phyloP scores from a whole-genome alignment of 2,113 vertebrate genomes.

The Copsychus sechellarum region DNA sequence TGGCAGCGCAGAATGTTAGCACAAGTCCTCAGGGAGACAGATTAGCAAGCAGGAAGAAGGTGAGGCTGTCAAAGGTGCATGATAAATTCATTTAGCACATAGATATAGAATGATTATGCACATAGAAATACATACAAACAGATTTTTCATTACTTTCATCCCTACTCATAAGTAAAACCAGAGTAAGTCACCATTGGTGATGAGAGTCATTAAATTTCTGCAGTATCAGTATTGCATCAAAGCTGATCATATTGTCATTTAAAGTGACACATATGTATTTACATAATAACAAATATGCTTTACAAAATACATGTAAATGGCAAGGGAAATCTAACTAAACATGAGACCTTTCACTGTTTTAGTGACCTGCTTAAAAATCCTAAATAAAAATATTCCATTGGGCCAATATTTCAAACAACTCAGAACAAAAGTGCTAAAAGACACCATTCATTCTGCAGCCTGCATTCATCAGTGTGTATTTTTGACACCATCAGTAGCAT shows the following conservation, averaged over 20 bases:
- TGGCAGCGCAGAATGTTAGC: slow-evolving; percentile 36
- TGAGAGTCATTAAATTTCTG: slow-evolving; percentile 6
- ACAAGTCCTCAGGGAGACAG: slow-evolving; percentile 45
- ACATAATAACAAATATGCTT: background rate
- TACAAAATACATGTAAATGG: background rate
- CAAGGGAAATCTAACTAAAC: background rate
- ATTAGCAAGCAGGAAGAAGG: slow-evolving; percentile 63
- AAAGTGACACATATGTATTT: background rate
- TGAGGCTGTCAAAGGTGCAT: slow-evolving; percentile 65
- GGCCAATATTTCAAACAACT: background rate
- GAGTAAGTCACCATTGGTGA: slow-evolving; percentile 1
- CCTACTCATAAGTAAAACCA: background rate
- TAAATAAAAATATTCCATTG: background rate
- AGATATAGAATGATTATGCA: slow-evolving; percentile 64
- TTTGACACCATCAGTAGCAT: background rate
- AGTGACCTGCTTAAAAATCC: background rate
- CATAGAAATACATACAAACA: slow-evolving; percentile 50
- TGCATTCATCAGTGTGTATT: background rate
- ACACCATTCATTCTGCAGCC: background rate
- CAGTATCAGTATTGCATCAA: background rate
- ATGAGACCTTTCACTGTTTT: background rate
- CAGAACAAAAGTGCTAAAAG: background rate
- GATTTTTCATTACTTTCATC: slow-evolving; percentile 57
- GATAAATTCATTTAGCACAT: slow-evolving; percentile 70
- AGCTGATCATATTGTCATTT: background rate